Evolutionary conservation across 2,113 vertebrate species (phyloP).

Genomic region (Toxotes jaculatrix): DNA sequence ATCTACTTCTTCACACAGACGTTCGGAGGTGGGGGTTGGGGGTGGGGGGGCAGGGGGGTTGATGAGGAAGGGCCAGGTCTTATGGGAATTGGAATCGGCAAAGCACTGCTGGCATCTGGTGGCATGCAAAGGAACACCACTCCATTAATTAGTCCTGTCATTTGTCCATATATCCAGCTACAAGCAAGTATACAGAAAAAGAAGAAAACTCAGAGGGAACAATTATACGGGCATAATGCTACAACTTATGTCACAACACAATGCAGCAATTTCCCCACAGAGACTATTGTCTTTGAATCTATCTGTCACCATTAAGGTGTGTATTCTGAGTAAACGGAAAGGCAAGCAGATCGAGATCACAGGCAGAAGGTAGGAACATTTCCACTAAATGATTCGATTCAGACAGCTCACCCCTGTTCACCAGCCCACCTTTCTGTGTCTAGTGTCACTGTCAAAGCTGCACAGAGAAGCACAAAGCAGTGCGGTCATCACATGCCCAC

Average conservation of each 20-base stretch:
- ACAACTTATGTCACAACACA: not conserved
- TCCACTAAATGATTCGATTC: slow-evolving; percentile 48
- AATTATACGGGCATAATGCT: slow-evolving; percentile 16
- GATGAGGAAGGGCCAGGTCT: slow-evolving; percentile 32
- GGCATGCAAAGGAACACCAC: slow-evolving; percentile 75
- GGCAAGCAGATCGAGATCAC: slow-evolving; percentile 37
- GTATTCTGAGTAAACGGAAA: slow-evolving; percentile 23
- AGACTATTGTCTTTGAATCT: slow-evolving; percentile 29
- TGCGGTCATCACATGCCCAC: slow-evolving; percentile 47
- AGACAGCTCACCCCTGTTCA: slow-evolving; percentile 16
- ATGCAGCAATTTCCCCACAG: slow-evolving; percentile 20
- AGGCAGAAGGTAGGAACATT: slow-evolving; percentile 32
- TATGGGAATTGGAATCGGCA: slow-evolving; percentile 68
- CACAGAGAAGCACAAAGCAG: slow-evolving; percentile 24
- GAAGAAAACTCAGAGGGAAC: slow-evolving; percentile 5
- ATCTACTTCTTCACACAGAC: slow-evolving; percentile 82
- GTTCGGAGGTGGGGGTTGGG: slow-evolving; percentile 51
- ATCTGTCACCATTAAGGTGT: slow-evolving; percentile 23
- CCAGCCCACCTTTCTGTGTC: slow-evolving; percentile 36
- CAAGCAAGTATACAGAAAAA: not conserved
- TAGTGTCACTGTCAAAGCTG: slow-evolving; percentile 34
- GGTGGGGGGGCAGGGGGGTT: not conserved
- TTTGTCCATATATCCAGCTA: slow-evolving; percentile 28
- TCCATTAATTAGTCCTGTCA: slow-evolving; percentile 59
- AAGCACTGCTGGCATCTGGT: slow-evolving; percentile 84